These are phyloP conservation scores for Lamellibrachia luymesi DNA, from an alignment of 1,140 invertebrate species.

Conservation along the genomic window DNA sequence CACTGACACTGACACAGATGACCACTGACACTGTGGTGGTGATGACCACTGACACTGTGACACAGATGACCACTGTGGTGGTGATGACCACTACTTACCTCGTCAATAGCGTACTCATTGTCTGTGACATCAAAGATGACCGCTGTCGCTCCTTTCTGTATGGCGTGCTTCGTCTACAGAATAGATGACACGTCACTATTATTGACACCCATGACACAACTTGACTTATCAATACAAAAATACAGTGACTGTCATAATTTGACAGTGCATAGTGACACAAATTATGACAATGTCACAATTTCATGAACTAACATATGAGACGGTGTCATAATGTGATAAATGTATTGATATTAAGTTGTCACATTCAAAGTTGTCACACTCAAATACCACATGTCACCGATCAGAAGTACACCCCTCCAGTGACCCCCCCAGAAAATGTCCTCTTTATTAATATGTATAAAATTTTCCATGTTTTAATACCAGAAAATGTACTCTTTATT, in stretches of 20 bases:
- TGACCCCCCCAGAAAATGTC: too few relatives aligned
- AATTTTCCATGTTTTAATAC: too few relatives aligned
- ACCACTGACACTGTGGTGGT: too few relatives aligned
- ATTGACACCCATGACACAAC: background rate
- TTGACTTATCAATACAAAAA: background rate
- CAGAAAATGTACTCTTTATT: too few relatives aligned
- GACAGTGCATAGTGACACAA: background rate
- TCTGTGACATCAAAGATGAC: conserved; percentile 51
- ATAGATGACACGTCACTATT: conserved; percentile 20
- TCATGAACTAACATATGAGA: background rate
- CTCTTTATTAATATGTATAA: too few relatives aligned
- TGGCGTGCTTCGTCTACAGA: conserved; percentile 45
- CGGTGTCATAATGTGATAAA: background rate
- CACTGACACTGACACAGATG: too few relatives aligned
- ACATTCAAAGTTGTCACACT: too few relatives aligned
- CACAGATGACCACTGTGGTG: too few relatives aligned
- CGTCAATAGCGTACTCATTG: conserved; percentile 38
- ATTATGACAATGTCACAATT: background rate
- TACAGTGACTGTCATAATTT: background rate
- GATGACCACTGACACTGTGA: too few relatives aligned
- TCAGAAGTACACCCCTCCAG: too few relatives aligned
- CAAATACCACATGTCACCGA: too few relatives aligned
- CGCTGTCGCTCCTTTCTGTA: conserved; percentile 48
- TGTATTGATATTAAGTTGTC: background rate
- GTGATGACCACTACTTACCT: conserved; percentile 33